Base-by-base conservation (phyloP, 2,888 invertebrate genomes). In the Dynastes hyllus region DNA sequence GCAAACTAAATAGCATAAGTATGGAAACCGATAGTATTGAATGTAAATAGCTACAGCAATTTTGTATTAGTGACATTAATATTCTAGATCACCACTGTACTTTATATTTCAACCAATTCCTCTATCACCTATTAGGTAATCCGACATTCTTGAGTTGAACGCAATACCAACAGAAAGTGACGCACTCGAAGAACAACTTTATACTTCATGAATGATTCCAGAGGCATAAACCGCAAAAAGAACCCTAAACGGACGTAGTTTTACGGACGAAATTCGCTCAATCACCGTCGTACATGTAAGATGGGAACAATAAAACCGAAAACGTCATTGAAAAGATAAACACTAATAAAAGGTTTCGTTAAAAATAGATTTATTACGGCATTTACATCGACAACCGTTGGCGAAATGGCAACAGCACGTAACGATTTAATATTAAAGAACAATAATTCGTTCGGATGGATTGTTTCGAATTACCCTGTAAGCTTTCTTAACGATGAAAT, bases 291-390 rank as follows among this genome's bases (percentile, higher is more conserved):
- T 58, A 58, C 22, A 22, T 22, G 22, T 45, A 45, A 58, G 55
- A 58, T 22, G 73, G 58, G n/a, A 70, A 70, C 58, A 73, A 73
- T 73, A 73, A 73, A 58, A 58, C 58, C 13, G 16, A 9, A 73
- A 73, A 73, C 73, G 73, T 73, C 73, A 73, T 73, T 58, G 16
- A 58, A 73, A 58, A 58, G 73, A 61, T 73, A 73, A 73, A 73
- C 73, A 73, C 58, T 22, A 73, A 27, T 69, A 69, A 69, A 67
- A 32, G 73, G 40, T 73, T 73, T 73, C 22, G 73, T 73, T 73
- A 58, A 58, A 73, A 73, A 73, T 73, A 73, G 73, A 73, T 73
- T 73, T 73, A 73, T 73, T 55, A 22, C 73, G 8, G 40, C 22
- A 27, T 73, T 40, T 40, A 40, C 40, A 32, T 58, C 55, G 22